These are phyloP conservation scores for Drosophila athabasca DNA, from an alignment of 1,140 invertebrate genomes.

Conservation along the genomic window DNA sequence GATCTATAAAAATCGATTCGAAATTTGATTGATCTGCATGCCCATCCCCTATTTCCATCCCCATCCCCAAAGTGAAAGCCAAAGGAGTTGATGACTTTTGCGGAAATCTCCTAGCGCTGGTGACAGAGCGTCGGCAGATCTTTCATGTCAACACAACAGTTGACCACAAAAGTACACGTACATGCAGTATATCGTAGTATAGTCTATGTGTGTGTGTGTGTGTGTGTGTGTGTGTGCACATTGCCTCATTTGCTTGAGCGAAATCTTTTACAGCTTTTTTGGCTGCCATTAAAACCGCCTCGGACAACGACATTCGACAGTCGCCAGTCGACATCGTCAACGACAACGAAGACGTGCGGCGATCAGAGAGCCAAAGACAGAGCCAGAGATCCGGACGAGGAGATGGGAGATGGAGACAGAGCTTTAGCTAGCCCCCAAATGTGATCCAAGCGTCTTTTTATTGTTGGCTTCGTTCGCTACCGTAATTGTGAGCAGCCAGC, in stretches of 20 bases:
- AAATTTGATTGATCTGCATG: too few species aligned
- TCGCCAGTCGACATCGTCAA: background rate
- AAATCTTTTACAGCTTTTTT: conserved; percentile 74
- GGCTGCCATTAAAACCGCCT: conserved; percentile 62
- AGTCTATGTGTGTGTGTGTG: too few species aligned
- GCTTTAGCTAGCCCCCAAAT: conserved; percentile 9
- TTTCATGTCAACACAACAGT: conserved; percentile 22
- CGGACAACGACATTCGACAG: conserved; percentile 18
- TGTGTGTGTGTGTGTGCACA: too few species aligned
- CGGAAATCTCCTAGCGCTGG: conserved; percentile 2
- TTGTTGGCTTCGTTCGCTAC: conserved; percentile 52
- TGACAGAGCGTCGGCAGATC: conserved; percentile 17
- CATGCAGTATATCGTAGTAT: background rate
- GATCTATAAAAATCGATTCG: too few species aligned
- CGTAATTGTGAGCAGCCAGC: conserved; percentile 61
- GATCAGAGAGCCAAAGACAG: conserved; percentile 43
- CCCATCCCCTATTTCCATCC: too few species aligned
- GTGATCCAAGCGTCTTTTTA: conserved; percentile 48
- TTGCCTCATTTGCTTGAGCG: conserved; percentile 63
- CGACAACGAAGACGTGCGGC: conserved; percentile 58
- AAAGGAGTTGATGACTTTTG: too few species aligned
- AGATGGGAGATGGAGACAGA: conserved; percentile 17
- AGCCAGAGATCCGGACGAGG: background rate
- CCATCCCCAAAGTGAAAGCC: too few species aligned
- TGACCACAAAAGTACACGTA: conserved; percentile 4